These are phyloP conservation scores for Mus minutoides DNA, from an alignment of 2,797 vertebrate species.

Conservation along the genomic window DNA sequence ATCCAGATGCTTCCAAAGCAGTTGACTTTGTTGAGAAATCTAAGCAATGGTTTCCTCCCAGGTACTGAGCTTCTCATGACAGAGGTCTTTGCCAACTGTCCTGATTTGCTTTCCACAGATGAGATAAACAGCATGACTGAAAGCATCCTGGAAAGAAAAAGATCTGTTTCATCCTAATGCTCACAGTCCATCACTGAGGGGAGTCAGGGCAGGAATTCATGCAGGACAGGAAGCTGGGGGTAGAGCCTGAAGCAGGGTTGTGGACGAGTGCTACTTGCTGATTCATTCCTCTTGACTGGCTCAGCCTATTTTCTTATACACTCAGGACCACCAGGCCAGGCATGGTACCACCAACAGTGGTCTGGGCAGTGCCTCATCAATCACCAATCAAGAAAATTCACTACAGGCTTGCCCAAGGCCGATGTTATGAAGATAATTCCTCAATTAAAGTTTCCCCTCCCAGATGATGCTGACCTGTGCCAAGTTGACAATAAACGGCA, in stretches of 20 bases:
- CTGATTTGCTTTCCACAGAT: not conserved
- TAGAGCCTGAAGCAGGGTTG: not conserved
- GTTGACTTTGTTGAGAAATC: constrained; percentile 29
- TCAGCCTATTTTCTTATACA: too few species aligned
- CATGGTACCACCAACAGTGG: not conserved
- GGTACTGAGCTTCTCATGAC: constrained; percentile 23
- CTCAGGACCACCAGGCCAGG: not conserved
- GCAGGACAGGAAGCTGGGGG: not conserved
- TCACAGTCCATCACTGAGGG: not conserved
- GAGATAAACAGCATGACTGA: not conserved
- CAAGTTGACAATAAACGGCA: not conserved
- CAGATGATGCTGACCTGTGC: not conserved
- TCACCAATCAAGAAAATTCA: not conserved
- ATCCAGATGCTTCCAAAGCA: not conserved
- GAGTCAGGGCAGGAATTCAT: not conserved
- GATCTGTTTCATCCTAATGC: not conserved
- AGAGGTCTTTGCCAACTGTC: constrained; percentile 36
- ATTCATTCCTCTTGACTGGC: not conserved
- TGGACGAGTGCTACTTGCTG: not conserved
- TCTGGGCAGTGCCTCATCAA: not conserved
- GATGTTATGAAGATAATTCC: not conserved
- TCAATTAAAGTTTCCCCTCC: not conserved
- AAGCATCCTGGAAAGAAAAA: not conserved
- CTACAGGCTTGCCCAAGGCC: not conserved
- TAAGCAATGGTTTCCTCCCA: constrained; percentile 47